A percentile compares a stretch with the other conserved stretches of the same genome.
Evolutionary conservation across 1,140 invertebrate species (phyloP).

Genomic region (Pinna nobilis): DNA sequence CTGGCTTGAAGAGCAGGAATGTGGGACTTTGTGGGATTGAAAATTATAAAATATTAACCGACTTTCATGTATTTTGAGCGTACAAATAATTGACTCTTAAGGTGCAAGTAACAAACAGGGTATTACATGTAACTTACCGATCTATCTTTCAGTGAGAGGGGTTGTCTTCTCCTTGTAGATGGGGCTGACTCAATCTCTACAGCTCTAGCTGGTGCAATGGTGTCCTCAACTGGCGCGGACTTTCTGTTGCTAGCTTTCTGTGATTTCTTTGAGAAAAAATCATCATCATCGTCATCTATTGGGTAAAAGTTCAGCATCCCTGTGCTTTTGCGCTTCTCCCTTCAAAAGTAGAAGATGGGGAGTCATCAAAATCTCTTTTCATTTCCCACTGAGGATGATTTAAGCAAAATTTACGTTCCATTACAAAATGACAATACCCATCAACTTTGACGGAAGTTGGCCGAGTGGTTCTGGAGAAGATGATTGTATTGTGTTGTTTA

Average conservation of each 20-base stretch:
- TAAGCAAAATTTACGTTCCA: too few species aligned
- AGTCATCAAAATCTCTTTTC: too few species aligned
- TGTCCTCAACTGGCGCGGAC: slow-evolving; percentile 3
- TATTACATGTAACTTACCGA: background rate
- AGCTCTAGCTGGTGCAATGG: background rate
- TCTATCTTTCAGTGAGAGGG: slow-evolving; percentile 10
- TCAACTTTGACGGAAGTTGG: too few species aligned
- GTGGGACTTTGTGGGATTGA: too few species aligned
- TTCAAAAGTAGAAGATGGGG: slow-evolving; percentile 47
- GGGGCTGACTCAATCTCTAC: slow-evolving; percentile 5
- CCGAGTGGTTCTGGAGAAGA: too few species aligned
- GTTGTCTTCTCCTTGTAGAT: background rate
- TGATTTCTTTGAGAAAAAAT: background rate
- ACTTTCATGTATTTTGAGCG: too few species aligned
- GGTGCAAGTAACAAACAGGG: background rate
- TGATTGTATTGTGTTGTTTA: too few species aligned
- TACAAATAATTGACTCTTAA: too few species aligned
- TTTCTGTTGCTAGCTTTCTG: background rate
- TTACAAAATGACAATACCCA: too few species aligned
- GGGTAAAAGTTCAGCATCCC: slow-evolving; percentile 61
- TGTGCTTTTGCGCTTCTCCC: slow-evolving; percentile 67
- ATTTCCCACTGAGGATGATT: too few species aligned
- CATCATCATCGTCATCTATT: slow-evolving; percentile 62
- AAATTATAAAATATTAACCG: too few species aligned
- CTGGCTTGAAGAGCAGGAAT: too few species aligned